Conservation (phyloP, 2,888 invertebrate species). For the Oligia fasciuncula region DNA sequence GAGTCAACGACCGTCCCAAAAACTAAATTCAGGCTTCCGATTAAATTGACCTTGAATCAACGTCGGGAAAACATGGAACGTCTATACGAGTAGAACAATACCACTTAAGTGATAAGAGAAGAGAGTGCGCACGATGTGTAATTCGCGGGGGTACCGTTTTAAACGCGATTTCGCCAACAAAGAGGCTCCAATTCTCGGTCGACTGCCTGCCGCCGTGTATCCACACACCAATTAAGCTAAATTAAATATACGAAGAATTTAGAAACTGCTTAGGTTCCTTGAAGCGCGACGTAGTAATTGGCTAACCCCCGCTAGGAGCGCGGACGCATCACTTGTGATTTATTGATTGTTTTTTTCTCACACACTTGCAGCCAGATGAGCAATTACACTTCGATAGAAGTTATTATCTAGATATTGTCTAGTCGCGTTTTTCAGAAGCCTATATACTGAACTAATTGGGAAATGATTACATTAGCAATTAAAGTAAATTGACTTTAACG, state of each 20-base stretch:
- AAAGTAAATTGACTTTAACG: slow-evolving; percentile 38
- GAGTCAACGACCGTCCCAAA: slow-evolving; percentile 46
- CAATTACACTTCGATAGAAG: slow-evolving; percentile 75
- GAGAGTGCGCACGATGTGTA: slow-evolving; percentile 69
- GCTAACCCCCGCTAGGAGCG: slow-evolving; percentile 85
- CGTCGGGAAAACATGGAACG: slow-evolving; percentile 41
- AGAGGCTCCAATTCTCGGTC: slow-evolving; percentile 87
- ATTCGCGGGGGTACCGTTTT: slow-evolving; percentile 83
- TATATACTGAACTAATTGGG: slow-evolving; percentile 48
- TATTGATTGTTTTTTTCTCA: slow-evolving; percentile 80
- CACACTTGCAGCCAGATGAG: slow-evolving; percentile 69
- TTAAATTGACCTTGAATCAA: slow-evolving; percentile 56
- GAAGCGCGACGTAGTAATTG: slow-evolving; percentile 89
- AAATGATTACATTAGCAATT: slow-evolving; percentile 48
- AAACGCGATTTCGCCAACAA: slow-evolving; percentile 85
- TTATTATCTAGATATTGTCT: slow-evolving; percentile 60
- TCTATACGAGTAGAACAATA: slow-evolving; percentile 65
- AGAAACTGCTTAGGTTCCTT: slow-evolving; percentile 90
- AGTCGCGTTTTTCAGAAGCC: slow-evolving; percentile 56
- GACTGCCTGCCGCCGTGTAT: slow-evolving; percentile 85
- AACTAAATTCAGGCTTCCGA: slow-evolving; percentile 45
- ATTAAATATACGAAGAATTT: slow-evolving; percentile 90
- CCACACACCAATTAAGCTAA: slow-evolving; percentile 89
- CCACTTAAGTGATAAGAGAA: slow-evolving; percentile 72
- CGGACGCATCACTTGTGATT: slow-evolving; percentile 85